Evolutionary conservation across 2,797 vertebrate genomes (phyloP).

Genomic region (Sebastes cheni): DNA sequence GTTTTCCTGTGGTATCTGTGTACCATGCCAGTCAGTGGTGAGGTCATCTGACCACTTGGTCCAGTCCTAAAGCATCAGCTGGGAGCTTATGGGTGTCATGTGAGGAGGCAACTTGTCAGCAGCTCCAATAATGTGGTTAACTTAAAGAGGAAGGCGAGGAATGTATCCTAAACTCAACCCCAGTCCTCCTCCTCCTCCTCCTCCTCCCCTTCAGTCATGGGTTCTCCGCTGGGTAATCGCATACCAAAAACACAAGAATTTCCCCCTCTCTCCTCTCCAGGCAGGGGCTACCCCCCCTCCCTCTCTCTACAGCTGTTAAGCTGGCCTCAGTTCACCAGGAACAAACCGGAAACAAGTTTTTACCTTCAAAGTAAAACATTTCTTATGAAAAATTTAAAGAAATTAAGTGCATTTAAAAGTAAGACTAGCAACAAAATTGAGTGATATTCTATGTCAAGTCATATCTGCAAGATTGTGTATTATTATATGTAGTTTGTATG

Average conservation of each 20-base stretch:
- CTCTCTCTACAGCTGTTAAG: slow-evolving; percentile 13
- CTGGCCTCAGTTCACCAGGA: background rate
- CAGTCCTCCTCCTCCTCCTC: slow-evolving; percentile 22
- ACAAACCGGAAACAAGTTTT: slow-evolving; percentile 27
- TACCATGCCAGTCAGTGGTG: background rate
- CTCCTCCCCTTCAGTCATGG: slow-evolving; percentile 72
- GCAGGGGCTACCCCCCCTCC: slow-evolving; percentile 36
- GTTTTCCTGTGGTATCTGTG: background rate
- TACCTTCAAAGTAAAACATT: slow-evolving; percentile 36
- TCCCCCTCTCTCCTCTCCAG: slow-evolving; percentile 64
- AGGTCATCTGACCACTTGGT: slow-evolving; percentile 51
- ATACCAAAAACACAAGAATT: slow-evolving; percentile 80
- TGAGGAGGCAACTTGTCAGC: slow-evolving; percentile 65
- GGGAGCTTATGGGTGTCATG: slow-evolving; percentile 56
- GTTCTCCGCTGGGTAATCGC: slow-evolving; percentile 74
- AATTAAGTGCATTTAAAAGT: background rate
- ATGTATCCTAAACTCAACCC: slow-evolving; percentile 71
- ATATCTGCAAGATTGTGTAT: background rate
- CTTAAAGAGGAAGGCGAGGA: slow-evolving; percentile 69
- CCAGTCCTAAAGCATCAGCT: slow-evolving; percentile 44
- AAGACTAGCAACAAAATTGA: background rate
- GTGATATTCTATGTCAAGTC: background rate
- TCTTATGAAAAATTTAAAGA: background rate
- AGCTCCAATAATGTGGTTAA: slow-evolving; percentile 66
- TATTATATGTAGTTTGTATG: no score